Evolutionary conservation across 1,140 invertebrate genomes (phyloP).

Genomic region (Drosophila repleta): DNA sequence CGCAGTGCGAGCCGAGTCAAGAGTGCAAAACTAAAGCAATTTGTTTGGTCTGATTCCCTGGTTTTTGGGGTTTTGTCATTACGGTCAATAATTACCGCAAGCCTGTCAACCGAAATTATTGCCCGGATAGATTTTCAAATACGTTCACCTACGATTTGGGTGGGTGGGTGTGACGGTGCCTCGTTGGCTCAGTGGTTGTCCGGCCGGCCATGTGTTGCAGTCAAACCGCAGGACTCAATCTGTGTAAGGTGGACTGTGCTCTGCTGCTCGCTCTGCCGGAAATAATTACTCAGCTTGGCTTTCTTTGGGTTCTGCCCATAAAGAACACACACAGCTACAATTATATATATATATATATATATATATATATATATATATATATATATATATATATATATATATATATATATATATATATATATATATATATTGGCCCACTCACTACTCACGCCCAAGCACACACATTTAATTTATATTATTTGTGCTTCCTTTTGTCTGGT

Average conservation of each 20-base stretch:
- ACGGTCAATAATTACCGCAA: conserved; percentile 82
- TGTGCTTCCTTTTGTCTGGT: conserved; percentile 73
- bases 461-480: conserved; percentile 82
- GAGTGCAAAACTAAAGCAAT: conserved; percentile 68
- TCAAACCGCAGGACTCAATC: conserved; percentile 61
- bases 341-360: no score
- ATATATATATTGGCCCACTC: not conserved
- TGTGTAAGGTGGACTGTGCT: not conserved
- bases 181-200: conserved; percentile 49
- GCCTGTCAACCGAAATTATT: conserved; percentile 81
- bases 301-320: conserved; percentile 55
- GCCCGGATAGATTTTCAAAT: conserved; percentile 73
- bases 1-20: conserved; percentile 20
- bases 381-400: no score
- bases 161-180: not conserved
- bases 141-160: not conserved
- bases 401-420: no score
- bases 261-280: conserved; percentile 58
- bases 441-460: conserved; percentile 1
- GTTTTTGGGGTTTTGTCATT: conserved; percentile 73
- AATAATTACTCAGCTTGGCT: conserved; percentile 78
- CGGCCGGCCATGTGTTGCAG: conserved; percentile 80
- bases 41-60: conserved; percentile 49
- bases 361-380: no score
- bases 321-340: conserved; percentile 5